Conservation (phyloP, 1,140 invertebrate genomes). For the Oryctes rhinoceros region DNA sequence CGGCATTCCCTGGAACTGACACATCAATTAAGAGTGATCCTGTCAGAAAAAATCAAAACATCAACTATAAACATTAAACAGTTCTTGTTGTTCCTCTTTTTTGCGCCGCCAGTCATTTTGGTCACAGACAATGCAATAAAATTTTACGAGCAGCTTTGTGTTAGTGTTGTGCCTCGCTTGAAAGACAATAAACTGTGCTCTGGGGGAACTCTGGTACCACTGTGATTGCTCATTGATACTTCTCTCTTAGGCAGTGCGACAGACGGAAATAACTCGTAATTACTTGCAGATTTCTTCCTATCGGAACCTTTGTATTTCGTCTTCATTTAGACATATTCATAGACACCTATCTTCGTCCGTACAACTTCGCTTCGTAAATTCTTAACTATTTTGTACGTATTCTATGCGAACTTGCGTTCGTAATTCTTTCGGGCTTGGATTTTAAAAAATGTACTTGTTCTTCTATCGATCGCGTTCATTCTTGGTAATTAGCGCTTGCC, state of each 20-base stretch:
- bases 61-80: constrained; percentile 53
- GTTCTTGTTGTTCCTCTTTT: constrained; percentile 48
- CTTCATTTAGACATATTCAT: background rate
- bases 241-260: constrained; percentile 22
- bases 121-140: constrained; percentile 53
- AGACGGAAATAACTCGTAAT: constrained; percentile 37
- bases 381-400: background rate
- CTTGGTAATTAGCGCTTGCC: no score
- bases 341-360: background rate
- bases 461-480: no score
- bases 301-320: background rate
- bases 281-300: constrained; percentile 38
- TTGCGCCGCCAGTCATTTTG: constrained; percentile 50
- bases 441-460: no score
- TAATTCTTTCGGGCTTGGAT: background rate
- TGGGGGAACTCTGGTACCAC: constrained; percentile 33
- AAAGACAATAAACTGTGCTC: constrained; percentile 47
- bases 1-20: constrained; percentile 54
- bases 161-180: constrained; percentile 43
- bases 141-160: constrained; percentile 51
- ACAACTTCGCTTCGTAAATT: background rate
- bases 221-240: constrained; percentile 42
- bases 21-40: constrained; percentile 54
- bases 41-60: constrained; percentile 56
- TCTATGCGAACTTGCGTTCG: background rate